Percentiles rank a stretch among this genome's conserved stretches.
phyloP scores from a whole-genome alignment of 64 coral and sea anemone species.

The Stichodactyla mertensii region DNA sequence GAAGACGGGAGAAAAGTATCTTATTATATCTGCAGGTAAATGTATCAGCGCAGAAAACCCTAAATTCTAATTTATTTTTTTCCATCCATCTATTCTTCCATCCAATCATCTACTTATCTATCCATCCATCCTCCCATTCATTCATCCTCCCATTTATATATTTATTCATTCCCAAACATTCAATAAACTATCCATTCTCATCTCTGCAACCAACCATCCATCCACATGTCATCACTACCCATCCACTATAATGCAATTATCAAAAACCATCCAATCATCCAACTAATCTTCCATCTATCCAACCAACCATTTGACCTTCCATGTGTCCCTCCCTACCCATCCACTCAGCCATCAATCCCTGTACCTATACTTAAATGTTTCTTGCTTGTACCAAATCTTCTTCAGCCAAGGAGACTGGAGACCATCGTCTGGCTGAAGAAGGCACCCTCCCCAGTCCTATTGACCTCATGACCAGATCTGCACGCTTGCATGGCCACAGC shows the following conservation, averaged over 20 bases:
- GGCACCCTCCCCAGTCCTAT: conserved; percentile 71
- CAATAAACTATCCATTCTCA: neutral
- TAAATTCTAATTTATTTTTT: neutral
- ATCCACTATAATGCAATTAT: neutral
- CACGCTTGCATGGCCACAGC: conserved; percentile 38
- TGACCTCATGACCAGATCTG: conserved; percentile 40
- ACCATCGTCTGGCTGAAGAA: conserved; percentile 68
- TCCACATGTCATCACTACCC: too few species aligned
- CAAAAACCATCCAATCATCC: neutral
- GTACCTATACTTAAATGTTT: neutral
- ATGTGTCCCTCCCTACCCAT: too few species aligned
- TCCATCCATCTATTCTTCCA: neutral
- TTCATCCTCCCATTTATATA: too few species aligned
- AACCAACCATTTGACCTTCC: too few species aligned
- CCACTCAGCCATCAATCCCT: too few species aligned
- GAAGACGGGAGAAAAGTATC: conserved; percentile 74
- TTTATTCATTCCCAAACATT: neutral
- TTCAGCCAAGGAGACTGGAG: conserved; percentile 75
- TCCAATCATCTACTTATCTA: neutral
- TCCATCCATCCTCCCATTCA: too few species aligned
- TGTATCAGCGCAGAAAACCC: neutral
- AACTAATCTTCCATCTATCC: too few species aligned
- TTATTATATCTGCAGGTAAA: conserved; percentile 87
- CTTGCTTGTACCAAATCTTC: neutral
- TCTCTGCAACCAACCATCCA: too few species aligned